Percentiles rank a stretch among this genome's conserved stretches.
These are phyloP conservation scores for Malurus splendens DNA, from an alignment of 2,797 vertebrate species.

Conservation along the genomic window DNA sequence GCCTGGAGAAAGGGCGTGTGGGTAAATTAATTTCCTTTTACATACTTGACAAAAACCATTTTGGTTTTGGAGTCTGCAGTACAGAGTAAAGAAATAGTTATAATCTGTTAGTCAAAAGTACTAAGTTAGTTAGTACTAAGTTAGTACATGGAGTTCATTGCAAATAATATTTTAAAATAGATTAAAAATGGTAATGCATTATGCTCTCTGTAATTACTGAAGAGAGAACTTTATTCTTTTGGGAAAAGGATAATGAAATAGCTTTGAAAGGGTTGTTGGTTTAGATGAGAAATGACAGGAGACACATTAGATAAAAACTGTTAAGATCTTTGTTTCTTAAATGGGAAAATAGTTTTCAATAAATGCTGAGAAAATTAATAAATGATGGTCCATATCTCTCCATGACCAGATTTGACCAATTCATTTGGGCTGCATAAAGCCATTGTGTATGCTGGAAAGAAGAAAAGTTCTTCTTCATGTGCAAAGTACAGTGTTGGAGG, in stretches of 20 bases:
- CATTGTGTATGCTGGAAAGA: background rate
- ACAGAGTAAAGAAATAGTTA: background rate
- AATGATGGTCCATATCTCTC: background rate
- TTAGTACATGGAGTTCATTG: background rate
- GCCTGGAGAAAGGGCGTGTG: background rate
- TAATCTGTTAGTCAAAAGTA: background rate
- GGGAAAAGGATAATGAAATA: background rate
- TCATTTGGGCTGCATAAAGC: background rate
- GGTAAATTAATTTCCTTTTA: background rate
- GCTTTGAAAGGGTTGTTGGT: background rate
- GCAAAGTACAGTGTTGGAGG: fast-evolving
- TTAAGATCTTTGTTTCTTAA: background rate
- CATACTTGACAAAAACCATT: background rate
- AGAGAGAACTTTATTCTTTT: background rate
- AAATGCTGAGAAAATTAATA: background rate
- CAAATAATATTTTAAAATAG: background rate
- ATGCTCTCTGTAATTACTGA: background rate
- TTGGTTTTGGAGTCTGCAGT: background rate
- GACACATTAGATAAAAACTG: background rate
- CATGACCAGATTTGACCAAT: background rate
- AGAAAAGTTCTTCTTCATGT: background rate
- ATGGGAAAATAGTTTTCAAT: background rate
- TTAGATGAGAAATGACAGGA: background rate
- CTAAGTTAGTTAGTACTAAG: too few relatives aligned
- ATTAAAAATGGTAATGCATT: background rate